These are phyloP conservation scores for Arothron firmamentum DNA, from an alignment of 2,113 vertebrate genomes.

Conservation along the genomic window DNA sequence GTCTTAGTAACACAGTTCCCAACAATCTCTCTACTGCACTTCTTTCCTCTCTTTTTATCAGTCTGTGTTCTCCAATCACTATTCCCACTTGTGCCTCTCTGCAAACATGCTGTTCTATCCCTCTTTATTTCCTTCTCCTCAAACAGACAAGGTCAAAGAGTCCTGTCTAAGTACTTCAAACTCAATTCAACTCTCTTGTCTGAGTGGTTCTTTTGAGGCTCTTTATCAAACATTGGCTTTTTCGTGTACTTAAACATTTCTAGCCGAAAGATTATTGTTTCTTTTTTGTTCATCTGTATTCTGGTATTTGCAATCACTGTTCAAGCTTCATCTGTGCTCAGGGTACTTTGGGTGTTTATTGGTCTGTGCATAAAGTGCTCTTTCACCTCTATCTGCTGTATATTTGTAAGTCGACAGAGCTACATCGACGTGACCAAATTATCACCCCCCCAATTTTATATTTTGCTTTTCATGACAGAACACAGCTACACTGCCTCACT, in stretches of 20 bases:
- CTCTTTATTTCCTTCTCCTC: conserved; percentile 54
- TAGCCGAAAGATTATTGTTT: conserved; percentile 14
- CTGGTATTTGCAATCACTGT: background rate
- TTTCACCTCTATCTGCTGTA: conserved; percentile 15
- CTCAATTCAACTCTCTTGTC: conserved; percentile 48
- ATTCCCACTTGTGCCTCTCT: conserved; percentile 62
- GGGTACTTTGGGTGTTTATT: conserved; percentile 26
- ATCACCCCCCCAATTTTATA: conserved; percentile 30
- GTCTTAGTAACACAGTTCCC: conserved; percentile 65
- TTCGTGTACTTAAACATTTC: conserved; percentile 24
- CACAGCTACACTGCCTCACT: conserved; percentile 65
- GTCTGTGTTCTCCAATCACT: conserved; percentile 59
- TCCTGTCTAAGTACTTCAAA: conserved; percentile 56
- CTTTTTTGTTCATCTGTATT: conserved; percentile 13
- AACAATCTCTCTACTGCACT: conserved; percentile 48
- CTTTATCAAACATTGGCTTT: conserved; percentile 32
- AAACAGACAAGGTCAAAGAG: conserved; percentile 69
- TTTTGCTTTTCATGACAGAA: conserved; percentile 32
- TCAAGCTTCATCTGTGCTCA: background rate
- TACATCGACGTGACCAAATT: conserved; percentile 43
- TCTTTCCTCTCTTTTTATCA: conserved; percentile 61
- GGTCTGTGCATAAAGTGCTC: conserved; percentile 36
- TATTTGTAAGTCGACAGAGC: conserved; percentile 49
- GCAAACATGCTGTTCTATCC: conserved; percentile 56
- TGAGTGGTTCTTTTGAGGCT: conserved; percentile 24